Conservation (phyloP, 2,888 invertebrate genomes). For the Cheilosia impressa region DNA sequence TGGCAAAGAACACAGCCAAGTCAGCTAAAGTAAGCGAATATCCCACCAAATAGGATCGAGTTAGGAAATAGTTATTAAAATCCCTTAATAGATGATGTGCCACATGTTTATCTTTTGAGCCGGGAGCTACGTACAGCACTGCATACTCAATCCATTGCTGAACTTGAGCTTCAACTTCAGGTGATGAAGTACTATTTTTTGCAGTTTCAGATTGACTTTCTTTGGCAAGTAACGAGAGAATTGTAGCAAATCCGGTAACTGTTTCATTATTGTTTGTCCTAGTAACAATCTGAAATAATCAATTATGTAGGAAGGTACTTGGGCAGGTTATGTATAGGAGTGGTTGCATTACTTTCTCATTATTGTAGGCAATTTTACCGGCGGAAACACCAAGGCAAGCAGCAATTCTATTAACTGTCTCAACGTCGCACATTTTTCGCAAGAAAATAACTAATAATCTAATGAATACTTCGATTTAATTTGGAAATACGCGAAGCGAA, state of each 20-base stretch:
- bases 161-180: conserved; percentile 84
- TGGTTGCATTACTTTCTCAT: conserved; percentile 83
- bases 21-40: conserved; percentile 87
- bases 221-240: conserved; percentile 84
- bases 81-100: conserved; percentile 83
- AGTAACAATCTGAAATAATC: conserved; percentile 84
- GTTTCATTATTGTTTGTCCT: conserved; percentile 83
- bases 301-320: neutral
- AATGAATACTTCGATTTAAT: neutral
- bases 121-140: conserved; percentile 82
- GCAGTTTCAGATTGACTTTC: conserved; percentile 83
- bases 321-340: conserved; percentile 19
- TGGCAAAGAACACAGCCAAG: conserved; percentile 87
- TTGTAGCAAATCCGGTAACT: conserved; percentile 85
- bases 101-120: conserved; percentile 81
- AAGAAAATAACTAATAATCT: neutral
- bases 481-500: conserved; percentile 20
- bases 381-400: conserved; percentile 85
- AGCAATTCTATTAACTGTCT: conserved; percentile 84
- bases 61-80: conserved; percentile 85
- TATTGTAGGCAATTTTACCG: conserved; percentile 85
- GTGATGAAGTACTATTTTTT: conserved; percentile 78
- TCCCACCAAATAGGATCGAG: conserved; percentile 86
- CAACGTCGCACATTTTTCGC: conserved; percentile 80
- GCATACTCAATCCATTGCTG: conserved; percentile 89